Evolutionary conservation across 2,797 vertebrate species (phyloP), one percentile per base, ranked within the genome.

Genomic region (Hemibagrus guttatus): DNA sequence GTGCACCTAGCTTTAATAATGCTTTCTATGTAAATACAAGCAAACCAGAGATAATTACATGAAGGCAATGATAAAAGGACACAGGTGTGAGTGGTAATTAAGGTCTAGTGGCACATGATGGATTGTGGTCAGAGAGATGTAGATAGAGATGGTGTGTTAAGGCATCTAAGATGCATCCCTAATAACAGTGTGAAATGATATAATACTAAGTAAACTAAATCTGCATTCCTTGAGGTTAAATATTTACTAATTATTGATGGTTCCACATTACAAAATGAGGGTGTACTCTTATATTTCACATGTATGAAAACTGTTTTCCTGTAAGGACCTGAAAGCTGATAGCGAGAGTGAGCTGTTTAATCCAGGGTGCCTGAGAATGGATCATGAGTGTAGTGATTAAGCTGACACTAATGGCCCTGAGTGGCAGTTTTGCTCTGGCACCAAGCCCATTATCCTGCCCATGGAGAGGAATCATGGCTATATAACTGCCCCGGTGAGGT

Each of bases 401-500:
- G 91, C 88, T 89, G 92, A 84, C 93, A 87, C 90, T 95, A 95
- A 96, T 95, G 94, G 93, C 91, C 94, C 94, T 92, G 93, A 94
- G 93, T 92, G 90, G 89, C 92, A 90, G 91, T 93, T 94, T 93
- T 92, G 91, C 93, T 93, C 92, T 90, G 92, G 91, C 69, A 89
- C 89, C 72, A 87, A 84, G 91, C 85, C 93, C 92, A 96, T 95
- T 95, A 94, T 94, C 90, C 91, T 90, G 89, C 90, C 91, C 92
- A 93, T 92, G 91, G 92, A 94, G 93, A 90, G 89, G 90, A 94
- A 93, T 85, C 81, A 84, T 26, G 76, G 86, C 46, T 78, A 68
- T 78, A 84, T 76, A 87, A 76, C 63, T 28, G 35, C 79, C 9
- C 49, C 86, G 87, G 87, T 89, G 88, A 89, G 91, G 82, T 74